phyloP scores from a whole-genome alignment of 2,797 vertebrate genomes.

The Holocentrus rufus region DNA sequence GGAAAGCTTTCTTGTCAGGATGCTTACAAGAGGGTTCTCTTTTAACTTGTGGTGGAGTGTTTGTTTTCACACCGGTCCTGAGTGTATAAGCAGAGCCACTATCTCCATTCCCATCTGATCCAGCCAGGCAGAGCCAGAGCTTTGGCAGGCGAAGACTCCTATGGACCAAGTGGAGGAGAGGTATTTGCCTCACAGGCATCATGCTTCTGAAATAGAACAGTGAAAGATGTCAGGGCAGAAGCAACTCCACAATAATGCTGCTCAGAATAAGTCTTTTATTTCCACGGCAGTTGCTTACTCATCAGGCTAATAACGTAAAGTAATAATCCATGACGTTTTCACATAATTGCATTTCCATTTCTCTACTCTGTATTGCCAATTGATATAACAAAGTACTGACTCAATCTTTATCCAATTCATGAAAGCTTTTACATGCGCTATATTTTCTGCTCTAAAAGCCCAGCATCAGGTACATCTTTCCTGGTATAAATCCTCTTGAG shows the following conservation, averaged over 20 bases:
- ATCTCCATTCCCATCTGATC: constrained; percentile 80
- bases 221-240: constrained; percentile 34
- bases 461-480: too few species aligned
- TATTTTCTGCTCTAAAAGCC: too few species aligned
- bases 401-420: too few species aligned
- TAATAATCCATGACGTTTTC: not conserved
- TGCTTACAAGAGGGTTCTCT: constrained; percentile 64
- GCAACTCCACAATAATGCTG: constrained; percentile 16
- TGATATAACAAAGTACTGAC: too few species aligned
- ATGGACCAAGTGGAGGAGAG: constrained; percentile 70
- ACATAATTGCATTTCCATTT: too few species aligned
- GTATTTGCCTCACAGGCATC: constrained; percentile 80
- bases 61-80: constrained; percentile 77
- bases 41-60: constrained; percentile 71
- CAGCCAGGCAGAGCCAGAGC: constrained; percentile 65
- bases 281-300: not conserved
- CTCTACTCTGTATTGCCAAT: not conserved
- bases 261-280: not conserved
- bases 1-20: constrained; percentile 27
- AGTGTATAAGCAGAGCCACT: constrained; percentile 69
- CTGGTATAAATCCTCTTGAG: too few species aligned
- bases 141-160: constrained; percentile 67
- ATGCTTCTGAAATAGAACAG: constrained; percentile 52
- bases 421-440: too few species aligned
- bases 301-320: too few species aligned